Conservation (phyloP, 2,113 vertebrate genomes). For the Bos taurus region ARS-UCD2.0 NC_037357.1:112271001-112271500, state of each 20-base stretch:
- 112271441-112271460: neutral
- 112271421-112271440: neutral
- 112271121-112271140: neutral
- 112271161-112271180: neutral
- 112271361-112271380: neutral
- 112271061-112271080: neutral
- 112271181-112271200: neutral
- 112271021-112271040: neutral
- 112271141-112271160: neutral
- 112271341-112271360: neutral
- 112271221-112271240: neutral
- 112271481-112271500: neutral
- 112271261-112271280: neutral
- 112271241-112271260: neutral
- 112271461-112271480: neutral
- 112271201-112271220: neutral
- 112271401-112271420: neutral
- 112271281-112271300: neutral
- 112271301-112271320: neutral
- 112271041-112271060: neutral
- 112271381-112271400: neutral
- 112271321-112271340: neutral
- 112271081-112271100: neutral
- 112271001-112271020: neutral
- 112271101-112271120: neutral